Evolutionary conservation across 2,888 invertebrate genomes (phyloP).

Genomic region (Uloborus plumipes): DNA sequence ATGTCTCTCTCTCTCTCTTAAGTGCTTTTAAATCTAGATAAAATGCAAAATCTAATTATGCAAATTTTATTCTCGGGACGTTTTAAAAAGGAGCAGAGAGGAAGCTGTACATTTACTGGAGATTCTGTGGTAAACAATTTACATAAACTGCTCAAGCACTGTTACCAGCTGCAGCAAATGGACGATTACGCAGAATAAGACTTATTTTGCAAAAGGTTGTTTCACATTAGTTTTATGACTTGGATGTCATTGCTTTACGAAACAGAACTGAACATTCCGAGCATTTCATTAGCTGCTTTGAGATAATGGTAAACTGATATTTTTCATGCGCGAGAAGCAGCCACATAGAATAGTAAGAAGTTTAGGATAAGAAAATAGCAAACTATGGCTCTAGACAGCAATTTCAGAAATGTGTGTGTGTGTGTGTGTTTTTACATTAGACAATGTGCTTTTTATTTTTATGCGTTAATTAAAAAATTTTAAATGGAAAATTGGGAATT

Average conservation of each 20-base stretch:
- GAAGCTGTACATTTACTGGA: background rate
- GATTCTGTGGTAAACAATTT: constrained; percentile 29
- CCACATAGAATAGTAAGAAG: too few relatives aligned
- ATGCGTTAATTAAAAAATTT: too few relatives aligned
- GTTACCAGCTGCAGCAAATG: constrained; percentile 32
- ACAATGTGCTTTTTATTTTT: too few relatives aligned
- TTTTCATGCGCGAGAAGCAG: too few relatives aligned
- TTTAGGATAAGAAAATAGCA: too few relatives aligned
- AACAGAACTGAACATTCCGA: too few relatives aligned
- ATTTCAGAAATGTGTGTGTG: too few relatives aligned
- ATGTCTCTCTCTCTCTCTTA: constrained; percentile 34
- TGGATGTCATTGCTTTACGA: background rate
- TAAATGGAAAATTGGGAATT: too few relatives aligned
- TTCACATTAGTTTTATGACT: constrained; percentile 4
- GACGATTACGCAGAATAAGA: background rate
- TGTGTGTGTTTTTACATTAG: too few relatives aligned
- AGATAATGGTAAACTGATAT: too few relatives aligned
- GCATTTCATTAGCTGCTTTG: too few relatives aligned
- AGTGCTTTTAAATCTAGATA: constrained; percentile 60
- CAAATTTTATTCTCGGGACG: constrained; percentile 53
- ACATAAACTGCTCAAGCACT: constrained; percentile 39
- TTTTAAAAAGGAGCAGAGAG: constrained; percentile 28
- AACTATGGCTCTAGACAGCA: too few relatives aligned
- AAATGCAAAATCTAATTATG: constrained; percentile 59
- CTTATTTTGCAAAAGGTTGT: background rate